Evolutionary conservation across 2,113 vertebrate species (phyloP).

Genomic region (Lophius piscatorius): DNA sequence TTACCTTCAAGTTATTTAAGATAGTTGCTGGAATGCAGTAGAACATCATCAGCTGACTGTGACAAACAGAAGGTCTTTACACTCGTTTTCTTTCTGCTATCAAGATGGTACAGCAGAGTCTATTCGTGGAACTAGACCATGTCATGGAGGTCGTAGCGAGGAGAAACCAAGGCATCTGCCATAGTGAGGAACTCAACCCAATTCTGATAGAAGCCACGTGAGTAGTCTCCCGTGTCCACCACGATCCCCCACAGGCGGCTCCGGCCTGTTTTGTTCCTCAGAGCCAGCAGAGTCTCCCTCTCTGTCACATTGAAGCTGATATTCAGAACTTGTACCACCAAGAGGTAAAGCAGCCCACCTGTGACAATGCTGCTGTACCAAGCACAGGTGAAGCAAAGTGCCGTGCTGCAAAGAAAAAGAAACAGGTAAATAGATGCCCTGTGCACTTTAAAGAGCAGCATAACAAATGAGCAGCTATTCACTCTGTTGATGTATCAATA

Average conservation of each 20-base stretch:
- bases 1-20: too few relatives aligned
- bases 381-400: slow-evolving; percentile 94
- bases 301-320: slow-evolving; percentile 96
- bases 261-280: slow-evolving; percentile 86
- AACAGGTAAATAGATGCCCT: not conserved
- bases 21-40: too few relatives aligned
- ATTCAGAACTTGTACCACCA: slow-evolving; percentile 90
- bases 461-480: not conserved
- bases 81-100: not conserved
- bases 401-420: slow-evolving; percentile 80
- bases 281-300: slow-evolving; percentile 90
- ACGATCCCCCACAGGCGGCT: slow-evolving; percentile 87
- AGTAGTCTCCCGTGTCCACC: slow-evolving; percentile 86
- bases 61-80: not conserved
- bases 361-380: slow-evolving; percentile 96
- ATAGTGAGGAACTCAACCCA: slow-evolving; percentile 93
- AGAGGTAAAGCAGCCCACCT: slow-evolving; percentile 87
- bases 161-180: slow-evolving; percentile 52
- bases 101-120: not conserved
- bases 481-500: too few relatives aligned
- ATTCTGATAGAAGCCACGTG: slow-evolving; percentile 88
- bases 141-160: slow-evolving; percentile 76
- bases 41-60: not conserved
- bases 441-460: not conserved
- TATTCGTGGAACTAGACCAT: slow-evolving; percentile 77